Evolutionary conservation across 2,888 invertebrate species (phyloP).

Genomic region (Eremobia ochroleuca): DNA sequence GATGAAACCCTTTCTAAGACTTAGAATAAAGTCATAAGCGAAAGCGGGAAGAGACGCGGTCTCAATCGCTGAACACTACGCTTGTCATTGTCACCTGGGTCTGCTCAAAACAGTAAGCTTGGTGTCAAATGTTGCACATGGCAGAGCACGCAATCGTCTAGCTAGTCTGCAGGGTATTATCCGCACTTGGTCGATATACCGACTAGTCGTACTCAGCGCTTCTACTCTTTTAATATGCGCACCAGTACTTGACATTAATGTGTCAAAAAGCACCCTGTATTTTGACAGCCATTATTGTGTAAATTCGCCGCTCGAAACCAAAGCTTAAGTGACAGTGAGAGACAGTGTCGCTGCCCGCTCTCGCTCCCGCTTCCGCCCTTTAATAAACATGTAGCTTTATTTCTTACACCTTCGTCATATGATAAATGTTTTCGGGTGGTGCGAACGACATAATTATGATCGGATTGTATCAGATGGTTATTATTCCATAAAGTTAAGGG

Average conservation of each 20-base stretch:
- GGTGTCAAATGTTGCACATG: neutral
- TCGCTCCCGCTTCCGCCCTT: neutral
- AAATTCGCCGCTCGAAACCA: neutral
- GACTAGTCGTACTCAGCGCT: neutral
- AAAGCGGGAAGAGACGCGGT: slow-evolving; percentile 16
- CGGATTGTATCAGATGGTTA: slow-evolving; percentile 39
- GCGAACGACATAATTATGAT: slow-evolving; percentile 51
- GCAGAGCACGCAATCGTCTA: neutral
- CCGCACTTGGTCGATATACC: neutral
- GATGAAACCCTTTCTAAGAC: slow-evolving; percentile 29
- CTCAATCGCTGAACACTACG: neutral
- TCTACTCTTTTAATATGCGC: neutral
- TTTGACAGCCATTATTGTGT: too few relatives aligned
- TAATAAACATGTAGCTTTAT: slow-evolving; percentile 8
- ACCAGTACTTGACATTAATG: neutral
- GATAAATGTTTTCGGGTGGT: slow-evolving; percentile 56
- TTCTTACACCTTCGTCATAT: slow-evolving; percentile 45
- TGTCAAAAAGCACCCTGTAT: too few relatives aligned
- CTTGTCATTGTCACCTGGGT: neutral
- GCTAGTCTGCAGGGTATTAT: rapidly evolving
- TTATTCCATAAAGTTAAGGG: slow-evolving; percentile 38
- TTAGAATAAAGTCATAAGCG: slow-evolving; percentile 5
- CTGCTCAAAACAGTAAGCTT: neutral
- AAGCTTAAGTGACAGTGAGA: neutral
- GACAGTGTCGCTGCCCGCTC: neutral